Percentiles rank a stretch among this genome's conserved stretches.
These are phyloP conservation scores for Incurvaria masculella DNA, from an alignment of 2,888 invertebrate genomes.

Conservation along the genomic window DNA sequence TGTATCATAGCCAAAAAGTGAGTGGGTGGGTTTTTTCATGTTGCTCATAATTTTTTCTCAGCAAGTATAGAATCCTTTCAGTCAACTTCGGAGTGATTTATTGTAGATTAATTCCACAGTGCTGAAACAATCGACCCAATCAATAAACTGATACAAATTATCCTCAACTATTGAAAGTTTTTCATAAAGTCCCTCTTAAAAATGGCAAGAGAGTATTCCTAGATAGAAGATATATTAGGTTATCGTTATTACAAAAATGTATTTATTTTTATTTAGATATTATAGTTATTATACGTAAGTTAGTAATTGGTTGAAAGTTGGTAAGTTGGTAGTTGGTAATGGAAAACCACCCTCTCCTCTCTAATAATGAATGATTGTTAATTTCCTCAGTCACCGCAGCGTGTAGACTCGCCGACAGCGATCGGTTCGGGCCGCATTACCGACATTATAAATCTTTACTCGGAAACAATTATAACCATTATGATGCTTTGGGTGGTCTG, in stretches of 20 bases:
- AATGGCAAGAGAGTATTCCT: too few species aligned
- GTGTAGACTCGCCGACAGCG: constrained; percentile 1
- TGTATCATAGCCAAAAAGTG: too few species aligned
- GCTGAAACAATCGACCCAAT: too few species aligned
- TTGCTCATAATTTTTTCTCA: too few species aligned
- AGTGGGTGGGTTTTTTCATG: too few species aligned
- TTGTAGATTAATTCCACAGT: too few species aligned
- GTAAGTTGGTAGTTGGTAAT: background rate
- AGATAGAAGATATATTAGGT: background rate
- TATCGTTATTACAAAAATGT: background rate
- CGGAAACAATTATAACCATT: constrained; percentile 32
- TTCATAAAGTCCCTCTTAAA: too few species aligned
- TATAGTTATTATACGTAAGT: background rate
- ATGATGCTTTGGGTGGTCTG: constrained; percentile 31
- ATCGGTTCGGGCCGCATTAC: constrained; percentile 21
- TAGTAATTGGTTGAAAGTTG: background rate
- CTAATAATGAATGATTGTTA: constrained; percentile 24
- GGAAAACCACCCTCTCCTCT: background rate
- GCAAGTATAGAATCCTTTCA: too few species aligned
- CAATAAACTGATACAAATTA: too few species aligned
- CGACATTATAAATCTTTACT: constrained; percentile 33
- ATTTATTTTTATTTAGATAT: background rate
- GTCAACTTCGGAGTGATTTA: too few species aligned
- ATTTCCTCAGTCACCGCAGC: constrained; percentile 12
- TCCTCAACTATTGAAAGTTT: too few species aligned